Evolutionary conservation across 2,797 vertebrate species (phyloP).

Genomic region (Pachyuromys duprasi): DNA sequence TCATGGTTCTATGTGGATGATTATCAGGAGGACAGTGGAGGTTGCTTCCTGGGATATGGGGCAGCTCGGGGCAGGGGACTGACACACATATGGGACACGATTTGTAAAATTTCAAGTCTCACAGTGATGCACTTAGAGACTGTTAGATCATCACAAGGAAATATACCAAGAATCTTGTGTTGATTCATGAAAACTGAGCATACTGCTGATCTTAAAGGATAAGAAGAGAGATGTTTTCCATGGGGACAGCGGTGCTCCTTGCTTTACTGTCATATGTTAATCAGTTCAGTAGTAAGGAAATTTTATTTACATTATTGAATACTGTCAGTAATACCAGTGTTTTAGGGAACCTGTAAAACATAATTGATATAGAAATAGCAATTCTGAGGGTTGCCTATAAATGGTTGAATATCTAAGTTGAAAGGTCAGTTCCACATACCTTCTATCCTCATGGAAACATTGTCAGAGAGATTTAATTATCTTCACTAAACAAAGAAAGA

Average conservation of each 20-base stretch:
- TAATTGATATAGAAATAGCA: background rate
- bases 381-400: background rate
- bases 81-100: background rate
- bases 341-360: slow-evolving; percentile 1
- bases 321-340: background rate
- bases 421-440: background rate
- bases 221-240: background rate
- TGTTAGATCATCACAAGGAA: background rate
- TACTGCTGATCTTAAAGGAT: background rate
- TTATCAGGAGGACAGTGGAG: background rate
- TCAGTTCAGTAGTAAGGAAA: background rate
- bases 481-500: slow-evolving; percentile 14
- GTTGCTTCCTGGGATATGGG: background rate
- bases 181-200: background rate
- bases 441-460: background rate
- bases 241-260: background rate
- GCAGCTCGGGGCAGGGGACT: background rate
- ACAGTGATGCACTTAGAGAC: background rate
- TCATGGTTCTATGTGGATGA: background rate
- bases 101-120: background rate
- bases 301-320: slow-evolving; percentile 49
- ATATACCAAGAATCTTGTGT: background rate
- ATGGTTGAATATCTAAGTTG: background rate
- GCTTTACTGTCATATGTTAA: background rate
- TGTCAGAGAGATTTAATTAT: slow-evolving; percentile 28